Base-by-base conservation (phyloP, 2,113 vertebrate genomes). In the Mystacornis crossleyi region DNA sequence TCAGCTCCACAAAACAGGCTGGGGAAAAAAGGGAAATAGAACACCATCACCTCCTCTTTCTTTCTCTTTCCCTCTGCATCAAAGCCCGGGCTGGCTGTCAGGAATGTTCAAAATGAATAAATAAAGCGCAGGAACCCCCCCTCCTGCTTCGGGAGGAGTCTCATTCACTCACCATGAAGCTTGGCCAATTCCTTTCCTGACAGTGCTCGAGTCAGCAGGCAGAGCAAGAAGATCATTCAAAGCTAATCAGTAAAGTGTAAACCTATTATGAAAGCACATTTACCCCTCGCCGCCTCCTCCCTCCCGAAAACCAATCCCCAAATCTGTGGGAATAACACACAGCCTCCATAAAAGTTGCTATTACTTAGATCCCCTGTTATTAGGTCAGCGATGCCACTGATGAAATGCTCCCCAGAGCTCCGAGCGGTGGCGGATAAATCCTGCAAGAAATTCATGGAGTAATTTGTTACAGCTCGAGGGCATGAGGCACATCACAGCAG, bases 191-290 rank as follows among this genome's bases (percentile, higher is more conserved):
- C 87, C 89, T 93, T 93, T 89, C 14, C 89, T 90, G 95, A 74
- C 88, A 71, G 67, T 8, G 21, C 85, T 93, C 24, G 10, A 96
- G 90, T 78, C 95, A 94, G 96, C 96, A 81, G 93, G 96, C 95
- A 92, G 93, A 95, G 92, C 74, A 64, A 93, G 95, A 77, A 73
- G 95, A 94, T 93, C 85, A 86, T 97, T 95, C 94, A 90, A 86
- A 97, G 91, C 89, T 94, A 83, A 97, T 96, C 96, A 94, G 97
- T 65, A 92, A 92, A 94, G 95, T 95, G 93, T 89, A 95, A 96
- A 97, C 87, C 86, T 86, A 95, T 97, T 95, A 94, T 36, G 86
- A 94, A 82, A 97, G 93, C 72, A 90, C 96, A 96, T 96, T 90
- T 74, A 65, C 83, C 89, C 93, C 92, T 61, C 4, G 24, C 90